Evolutionary conservation across 1,140 invertebrate genomes (phyloP), one percentile per base, ranked within the genome.

Genomic region (Eulimnadia texana): DNA sequence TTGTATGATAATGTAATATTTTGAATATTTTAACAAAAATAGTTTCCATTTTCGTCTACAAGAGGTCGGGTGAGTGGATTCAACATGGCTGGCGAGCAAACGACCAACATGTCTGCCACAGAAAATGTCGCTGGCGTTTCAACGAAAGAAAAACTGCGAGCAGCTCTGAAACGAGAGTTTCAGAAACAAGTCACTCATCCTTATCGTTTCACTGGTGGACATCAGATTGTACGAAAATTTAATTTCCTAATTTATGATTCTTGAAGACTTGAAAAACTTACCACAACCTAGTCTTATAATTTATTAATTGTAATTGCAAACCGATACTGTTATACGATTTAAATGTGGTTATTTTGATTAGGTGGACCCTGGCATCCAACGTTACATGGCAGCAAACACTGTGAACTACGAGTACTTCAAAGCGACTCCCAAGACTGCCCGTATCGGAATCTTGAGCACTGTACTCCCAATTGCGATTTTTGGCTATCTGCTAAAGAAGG

Each of bases 341-440:
- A n/a, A n/a, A n/a, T n/a, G n/a, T n/a, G n/a, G 67, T 66, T 74
- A 71, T 70, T 71, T 68, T 64, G 79, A 79, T 60, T 70, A 92
- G 88, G 83, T 89, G 70, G 88, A 91, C 73, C 72, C 80, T 52
- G 82, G 79, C 22, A 66, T 90, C 16, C 79, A 86, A 67, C 79
- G 85, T 61, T 88, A 79, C 67, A 71, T 80, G 65, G 77, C 84
- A 0, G 80, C 86, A 78, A 79, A 79, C 72, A 77, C 79, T 0
- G 79, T 74, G 3, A 73, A 78, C 49, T 80, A 76, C 60, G 79
- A 86, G 10, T 74, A 81, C 66, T 89, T 88, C 70, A 81, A 79
- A 67, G 79, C 84, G 20, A 84, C 79, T 28, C 71, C 72, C 1
- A 80, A 77, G 64, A 81, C 77, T 52, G 73, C 76, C 60, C 64